Percentiles rank a stretch among this genome's conserved stretches.
These are phyloP conservation scores for Coptotermes formosanus DNA, from an alignment of 1,140 invertebrate genomes.

Conservation along the genomic window DNA sequence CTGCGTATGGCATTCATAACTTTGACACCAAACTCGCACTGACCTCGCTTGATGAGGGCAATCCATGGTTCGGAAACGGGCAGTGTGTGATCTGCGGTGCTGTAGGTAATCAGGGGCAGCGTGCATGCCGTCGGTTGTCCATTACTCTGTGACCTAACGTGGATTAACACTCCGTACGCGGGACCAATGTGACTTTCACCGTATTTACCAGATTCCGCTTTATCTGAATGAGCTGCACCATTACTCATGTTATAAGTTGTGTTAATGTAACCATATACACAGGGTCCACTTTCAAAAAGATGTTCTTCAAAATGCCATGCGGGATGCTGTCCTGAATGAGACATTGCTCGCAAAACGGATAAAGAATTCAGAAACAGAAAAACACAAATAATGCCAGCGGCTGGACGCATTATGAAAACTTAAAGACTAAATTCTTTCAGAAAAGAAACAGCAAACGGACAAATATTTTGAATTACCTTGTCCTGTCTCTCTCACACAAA, in stretches of 20 bases:
- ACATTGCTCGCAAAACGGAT: background rate
- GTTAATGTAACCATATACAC: slow-evolving; percentile 47
- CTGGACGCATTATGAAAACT: background rate
- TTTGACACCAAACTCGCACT: slow-evolving; percentile 74
- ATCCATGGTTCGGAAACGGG: slow-evolving; percentile 65
- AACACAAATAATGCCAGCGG: background rate
- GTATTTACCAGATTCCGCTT: slow-evolving; percentile 64
- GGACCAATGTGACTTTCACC: slow-evolving; percentile 62
- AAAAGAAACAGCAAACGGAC: background rate
- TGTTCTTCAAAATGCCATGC: background rate
- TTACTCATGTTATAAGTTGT: slow-evolving; percentile 44
- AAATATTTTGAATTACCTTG: background rate
- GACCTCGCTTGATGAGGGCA: slow-evolving; percentile 68
- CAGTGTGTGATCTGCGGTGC: slow-evolving; percentile 39
- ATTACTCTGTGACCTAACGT: slow-evolving; percentile 54
- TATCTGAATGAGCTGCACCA: slow-evolving; percentile 44
- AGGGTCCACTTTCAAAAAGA: slow-evolving; percentile 37
- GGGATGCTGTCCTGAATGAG: background rate
- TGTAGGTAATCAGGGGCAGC: slow-evolving; percentile 55
- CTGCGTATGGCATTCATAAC: slow-evolving; percentile 66
- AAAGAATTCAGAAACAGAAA: background rate
- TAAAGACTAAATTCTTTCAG: too few species aligned
- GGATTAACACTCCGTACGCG: slow-evolving; percentile 59
- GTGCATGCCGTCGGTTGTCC: slow-evolving; percentile 65
- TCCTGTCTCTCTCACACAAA: background rate